A percentile compares a stretch with the other conserved stretches of the same genome.
Conservation (phyloP, 37 sponge, comb jelly and placozoan genomes). For the Beroe forskalii region DNA sequence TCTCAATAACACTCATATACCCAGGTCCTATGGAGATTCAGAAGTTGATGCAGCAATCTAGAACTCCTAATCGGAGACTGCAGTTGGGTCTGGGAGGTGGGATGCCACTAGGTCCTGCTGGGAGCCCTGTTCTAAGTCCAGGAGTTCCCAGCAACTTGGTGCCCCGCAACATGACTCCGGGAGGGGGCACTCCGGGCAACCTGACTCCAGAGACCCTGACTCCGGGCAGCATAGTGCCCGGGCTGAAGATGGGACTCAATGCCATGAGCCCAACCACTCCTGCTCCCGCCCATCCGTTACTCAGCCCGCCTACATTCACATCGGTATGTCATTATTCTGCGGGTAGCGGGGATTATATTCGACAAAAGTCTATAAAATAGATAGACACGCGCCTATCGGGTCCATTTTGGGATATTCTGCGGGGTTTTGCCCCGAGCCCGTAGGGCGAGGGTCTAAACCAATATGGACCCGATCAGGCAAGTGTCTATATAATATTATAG, state of each 20-base stretch:
- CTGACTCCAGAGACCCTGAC: neutral
- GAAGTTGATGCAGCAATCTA: conserved; percentile 3
- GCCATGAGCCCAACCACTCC: neutral
- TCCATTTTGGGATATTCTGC: too few species aligned
- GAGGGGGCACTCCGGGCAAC: neutral
- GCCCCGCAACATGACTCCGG: neutral
- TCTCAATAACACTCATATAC: too few species aligned
- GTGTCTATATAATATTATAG: too few species aligned
- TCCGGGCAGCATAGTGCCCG: neutral
- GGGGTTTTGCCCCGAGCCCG: too few species aligned
- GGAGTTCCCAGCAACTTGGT: neutral
- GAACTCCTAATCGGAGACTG: neutral
- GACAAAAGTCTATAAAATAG: too few species aligned
- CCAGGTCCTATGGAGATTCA: conserved; percentile 14
- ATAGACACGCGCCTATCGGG: too few species aligned
- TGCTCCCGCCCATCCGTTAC: neutral
- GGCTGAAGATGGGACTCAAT: neutral
- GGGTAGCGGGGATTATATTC: too few species aligned
- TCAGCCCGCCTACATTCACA: neutral
- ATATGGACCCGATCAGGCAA: too few species aligned
- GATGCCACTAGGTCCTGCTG: neutral
- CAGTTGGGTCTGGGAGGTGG: neutral
- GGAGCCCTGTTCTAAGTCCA: neutral
- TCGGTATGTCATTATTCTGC: too few species aligned
- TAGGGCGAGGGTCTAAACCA: too few species aligned